Evolutionary conservation across 2,113 vertebrate genomes (phyloP), one percentile per base, ranked within the genome.

Genomic region (Proteles cristata): DNA sequence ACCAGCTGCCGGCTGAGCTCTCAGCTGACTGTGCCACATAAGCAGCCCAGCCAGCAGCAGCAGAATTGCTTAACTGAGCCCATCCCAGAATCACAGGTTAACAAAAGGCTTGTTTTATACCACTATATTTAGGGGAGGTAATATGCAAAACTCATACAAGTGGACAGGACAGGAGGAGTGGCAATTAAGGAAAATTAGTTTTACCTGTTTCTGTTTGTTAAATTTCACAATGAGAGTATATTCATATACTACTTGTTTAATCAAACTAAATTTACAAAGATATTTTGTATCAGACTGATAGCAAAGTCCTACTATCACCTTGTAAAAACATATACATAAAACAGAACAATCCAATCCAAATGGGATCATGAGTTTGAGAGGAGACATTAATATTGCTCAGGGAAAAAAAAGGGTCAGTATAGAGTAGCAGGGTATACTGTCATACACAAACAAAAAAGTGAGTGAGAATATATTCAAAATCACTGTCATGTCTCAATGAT

Each of bases 291-390:
- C 33, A 65, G 31, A 61, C 4, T 74, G 43, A 92, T 80, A 76
- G 11, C 53, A 45, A 96, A 93, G 26, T 86, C 48, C 79, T 79
- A 83, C 11, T 26, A 80, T 83, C 58, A 90, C 28, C 58, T 95
- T 92, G 82, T n/a, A 88, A 93, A 89, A 16, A 94, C 25, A 93
- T 43, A 93, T 12, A 90, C 58, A 77, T 88, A 85, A 96, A 94
- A 81, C 76, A 80, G 97, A 95, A 90, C 63, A 96, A 90, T 85
- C 80, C 81, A 96, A 66, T 92, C 76, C 31, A 92, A 97, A 97
- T 26, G 9, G 80, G 45, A 92, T 81, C 11, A 77, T 35, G 63
- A 95, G 74, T 71, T 88, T 95, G 50, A 95, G 33, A 93, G 25
- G 23, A 79, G 17, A 92, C 23, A 94, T 86, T 93, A 93, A 92